These are phyloP conservation scores for Zophobas morio DNA, from an alignment of 1,140 invertebrate genomes.

Conservation along the genomic window DNA sequence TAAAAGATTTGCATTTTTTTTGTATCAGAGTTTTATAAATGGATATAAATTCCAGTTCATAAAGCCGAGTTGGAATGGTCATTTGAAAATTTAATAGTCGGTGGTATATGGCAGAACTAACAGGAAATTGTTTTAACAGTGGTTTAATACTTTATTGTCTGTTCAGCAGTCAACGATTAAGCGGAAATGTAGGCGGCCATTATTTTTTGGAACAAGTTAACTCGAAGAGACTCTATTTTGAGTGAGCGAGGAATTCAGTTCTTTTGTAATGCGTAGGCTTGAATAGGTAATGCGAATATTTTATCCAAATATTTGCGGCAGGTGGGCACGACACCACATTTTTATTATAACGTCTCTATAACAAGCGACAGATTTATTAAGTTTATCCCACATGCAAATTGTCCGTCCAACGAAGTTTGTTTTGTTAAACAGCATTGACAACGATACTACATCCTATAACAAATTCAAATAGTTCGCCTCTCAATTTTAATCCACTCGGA, in stretches of 20 bases:
- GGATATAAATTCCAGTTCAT: conserved; percentile 24
- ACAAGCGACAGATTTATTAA: conserved; percentile 26
- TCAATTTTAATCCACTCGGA: conserved; percentile 23
- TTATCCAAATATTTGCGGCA: background rate
- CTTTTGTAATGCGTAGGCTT: conserved; percentile 4
- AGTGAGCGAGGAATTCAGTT: background rate
- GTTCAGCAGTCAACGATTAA: background rate
- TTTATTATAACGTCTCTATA: background rate
- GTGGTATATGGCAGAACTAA: background rate
- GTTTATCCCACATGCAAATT: conserved; percentile 16
- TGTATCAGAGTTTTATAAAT: conserved; percentile 19
- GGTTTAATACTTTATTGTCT: background rate
- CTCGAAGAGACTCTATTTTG: too few relatives aligned
- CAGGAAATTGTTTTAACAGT: conserved; percentile 21
- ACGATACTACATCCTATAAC: background rate
- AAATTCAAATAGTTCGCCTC: conserved; percentile 29
- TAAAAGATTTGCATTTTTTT: background rate
- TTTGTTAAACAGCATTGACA: conserved; percentile 19
- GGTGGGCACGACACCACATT: background rate
- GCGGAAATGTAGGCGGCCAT: too few relatives aligned
- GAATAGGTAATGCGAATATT: background rate
- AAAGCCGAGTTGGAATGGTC: conserved; percentile 16
- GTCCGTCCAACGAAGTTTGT: background rate
- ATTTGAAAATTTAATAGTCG: conserved; percentile 8
- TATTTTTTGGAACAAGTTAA: background rate